Evolutionary conservation across 2,113 vertebrate species (phyloP), one percentile per base, ranked within the genome.

Genomic region (Cercopithecus mona): DNA sequence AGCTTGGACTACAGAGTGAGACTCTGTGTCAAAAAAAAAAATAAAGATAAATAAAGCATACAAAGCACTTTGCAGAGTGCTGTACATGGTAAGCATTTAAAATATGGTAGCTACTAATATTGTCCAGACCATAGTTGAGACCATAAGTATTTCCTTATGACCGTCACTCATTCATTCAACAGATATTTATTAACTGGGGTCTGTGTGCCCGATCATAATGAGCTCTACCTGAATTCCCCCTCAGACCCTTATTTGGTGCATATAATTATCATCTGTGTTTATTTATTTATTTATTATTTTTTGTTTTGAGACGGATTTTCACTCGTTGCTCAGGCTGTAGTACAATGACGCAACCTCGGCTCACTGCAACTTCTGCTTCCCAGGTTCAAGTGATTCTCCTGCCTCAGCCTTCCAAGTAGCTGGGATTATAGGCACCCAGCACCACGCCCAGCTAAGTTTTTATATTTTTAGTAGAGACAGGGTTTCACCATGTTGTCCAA

Each of bases 171-270:
- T 70, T 93, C 70, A 83, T 64, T 82, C 50, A 32, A 80, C 5
- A 89, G 14, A 16, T 89, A 61, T 75, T 92, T 92, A 88, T n/a
- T 92, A 88, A 81, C n/a, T 94, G 50, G 92, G 81, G 2, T 85
- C 66, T 72, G 6, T 81, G 43, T 76, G 66, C n/a, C 73, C 64
- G 30, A 40, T 45, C 45, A 72, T 94, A 89, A 83, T 4, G 3
- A 94, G 16, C 48, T 80, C 18, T 55, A 70, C 18, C 38, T 92
- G 57, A 95, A 85, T 81, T 92, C 57, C 11, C 96, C 90, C 52
- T 81, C 18, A 61, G n/a, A 61, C 59, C 20, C 32, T 79, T 88
- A 70, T 16, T 50, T 72, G 43, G 43, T 64, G 92, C 43, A 13
- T 48, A 72, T 23, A 72, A 45, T 38, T 57, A 70, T 57, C 43